Evolutionary conservation across 92 coral and sea anemone genomes (phyloP).

Genomic region (Blastomussa wellsi): DNA sequence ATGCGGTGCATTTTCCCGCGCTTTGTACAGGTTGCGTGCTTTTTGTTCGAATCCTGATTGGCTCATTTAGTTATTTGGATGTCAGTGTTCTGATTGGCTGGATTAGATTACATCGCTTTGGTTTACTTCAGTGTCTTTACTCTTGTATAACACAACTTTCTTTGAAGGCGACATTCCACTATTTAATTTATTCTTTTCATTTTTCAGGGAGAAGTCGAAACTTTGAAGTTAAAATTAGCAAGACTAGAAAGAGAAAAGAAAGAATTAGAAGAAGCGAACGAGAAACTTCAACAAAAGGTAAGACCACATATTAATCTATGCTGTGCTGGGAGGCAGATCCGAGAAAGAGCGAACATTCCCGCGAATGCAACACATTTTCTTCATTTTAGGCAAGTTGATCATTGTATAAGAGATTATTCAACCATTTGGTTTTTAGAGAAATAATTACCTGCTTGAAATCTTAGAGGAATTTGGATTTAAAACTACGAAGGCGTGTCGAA

Average conservation of each 20-base stretch:
- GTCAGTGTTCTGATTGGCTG: not conserved
- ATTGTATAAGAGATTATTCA: not conserved
- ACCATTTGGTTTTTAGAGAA: not conserved
- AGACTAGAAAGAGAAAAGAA: constrained; percentile 83
- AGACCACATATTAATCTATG: not conserved
- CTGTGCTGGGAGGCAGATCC: not conserved
- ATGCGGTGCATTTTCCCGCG: not conserved
- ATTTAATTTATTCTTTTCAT: not conserved
- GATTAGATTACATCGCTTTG: not conserved
- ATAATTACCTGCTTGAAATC: not conserved
- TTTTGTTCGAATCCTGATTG: not conserved
- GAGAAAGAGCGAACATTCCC: not conserved
- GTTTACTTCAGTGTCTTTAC: not conserved
- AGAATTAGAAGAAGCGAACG: constrained; percentile 69
- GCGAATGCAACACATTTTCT: not conserved
- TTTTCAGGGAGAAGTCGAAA: constrained; percentile 78
- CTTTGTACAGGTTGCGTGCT: not conserved
- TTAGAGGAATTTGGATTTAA: not conserved
- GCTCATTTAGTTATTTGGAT: not conserved
- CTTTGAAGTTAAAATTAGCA: constrained; percentile 70
- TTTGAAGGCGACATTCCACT: not conserved
- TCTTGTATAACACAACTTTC: not conserved
- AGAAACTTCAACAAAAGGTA: constrained; percentile 85
- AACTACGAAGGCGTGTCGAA: not conserved
- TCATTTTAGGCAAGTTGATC: not conserved